Conservation (phyloP, 2,888 invertebrate genomes). For the Salticus scenicus region DNA sequence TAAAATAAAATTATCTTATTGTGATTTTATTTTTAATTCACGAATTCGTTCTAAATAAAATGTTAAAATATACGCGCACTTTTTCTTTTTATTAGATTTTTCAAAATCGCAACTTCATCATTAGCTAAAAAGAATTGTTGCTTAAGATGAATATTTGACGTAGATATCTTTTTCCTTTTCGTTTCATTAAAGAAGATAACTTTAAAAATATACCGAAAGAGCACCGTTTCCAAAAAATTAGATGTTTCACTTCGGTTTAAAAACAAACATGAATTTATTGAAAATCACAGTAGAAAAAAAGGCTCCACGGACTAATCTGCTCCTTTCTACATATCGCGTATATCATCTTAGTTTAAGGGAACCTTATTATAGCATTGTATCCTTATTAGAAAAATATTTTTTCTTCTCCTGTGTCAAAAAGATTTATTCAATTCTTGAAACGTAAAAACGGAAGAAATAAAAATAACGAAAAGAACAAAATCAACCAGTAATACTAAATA, state of each 20-base stretch:
- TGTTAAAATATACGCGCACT: no score
- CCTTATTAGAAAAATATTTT: slow-evolving; percentile 34
- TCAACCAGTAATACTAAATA: slow-evolving; percentile 57
- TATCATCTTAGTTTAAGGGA: slow-evolving; percentile 46
- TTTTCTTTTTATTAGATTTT: no score
- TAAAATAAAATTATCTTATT: no score
- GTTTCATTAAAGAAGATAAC: slow-evolving; percentile 39
- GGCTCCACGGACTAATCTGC: slow-evolving; percentile 40
- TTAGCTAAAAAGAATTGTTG: no score
- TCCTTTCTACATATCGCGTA: slow-evolving; percentile 35
- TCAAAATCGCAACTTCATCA: no score
- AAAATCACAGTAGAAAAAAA: slow-evolving; percentile 31
- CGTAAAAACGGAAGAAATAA: slow-evolving; percentile 23
- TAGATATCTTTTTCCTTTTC: slow-evolving; percentile 44
- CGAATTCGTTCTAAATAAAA: no score
- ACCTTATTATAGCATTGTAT: slow-evolving; percentile 50
- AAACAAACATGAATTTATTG: slow-evolving; percentile 50
- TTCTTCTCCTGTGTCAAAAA: slow-evolving; percentile 44
- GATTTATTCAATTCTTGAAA: slow-evolving; percentile 51
- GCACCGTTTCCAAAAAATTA: neutral
- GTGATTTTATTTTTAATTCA: no score
- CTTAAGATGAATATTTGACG: no score
- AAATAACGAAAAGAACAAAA: slow-evolving; percentile 36
- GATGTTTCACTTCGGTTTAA: slow-evolving; percentile 1
- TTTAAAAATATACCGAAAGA: neutral